Conservation (phyloP, 1,140 invertebrate species). For the Sitophilus oryzae region DNA sequence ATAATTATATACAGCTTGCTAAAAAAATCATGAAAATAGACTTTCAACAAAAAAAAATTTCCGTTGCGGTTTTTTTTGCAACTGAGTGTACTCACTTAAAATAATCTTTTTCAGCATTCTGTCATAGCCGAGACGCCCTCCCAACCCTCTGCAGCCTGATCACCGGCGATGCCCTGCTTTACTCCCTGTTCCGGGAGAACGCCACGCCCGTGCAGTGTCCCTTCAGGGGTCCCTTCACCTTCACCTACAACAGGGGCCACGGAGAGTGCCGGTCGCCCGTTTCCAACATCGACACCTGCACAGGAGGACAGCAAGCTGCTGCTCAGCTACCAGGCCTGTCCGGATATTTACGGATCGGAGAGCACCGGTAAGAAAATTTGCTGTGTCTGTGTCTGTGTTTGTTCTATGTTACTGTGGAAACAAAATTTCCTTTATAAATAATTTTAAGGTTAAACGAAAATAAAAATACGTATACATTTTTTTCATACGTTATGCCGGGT, state of each 20-base stretch:
- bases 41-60: too few species aligned
- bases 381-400: too few species aligned
- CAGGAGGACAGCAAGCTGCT: slow-evolving; percentile 78
- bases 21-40: too few species aligned
- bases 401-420: too few species aligned
- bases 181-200: slow-evolving; percentile 82
- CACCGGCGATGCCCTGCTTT: slow-evolving; percentile 79
- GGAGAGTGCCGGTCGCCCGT: slow-evolving; percentile 78
- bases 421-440: too few species aligned
- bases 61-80: not conserved
- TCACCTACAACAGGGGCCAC: slow-evolving; percentile 78
- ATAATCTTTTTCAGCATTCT: slow-evolving; percentile 61
- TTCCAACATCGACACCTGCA: slow-evolving; percentile 84
- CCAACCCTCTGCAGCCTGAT: slow-evolving; percentile 76
- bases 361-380: slow-evolving; percentile 64
- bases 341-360: slow-evolving; percentile 78
- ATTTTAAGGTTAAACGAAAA: too few species aligned
- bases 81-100: not conserved
- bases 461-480: too few species aligned
- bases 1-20: too few species aligned
- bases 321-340: slow-evolving; percentile 86
- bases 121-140: slow-evolving; percentile 66
- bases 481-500: too few species aligned
- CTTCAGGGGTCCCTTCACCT: slow-evolving; percentile 72
- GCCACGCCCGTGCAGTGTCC: slow-evolving; percentile 69